A percentile compares a stretch with the other conserved stretches of the same genome.
Conservation (phyloP, 2,113 vertebrate species). For the Tichodroma muraria region DNA sequence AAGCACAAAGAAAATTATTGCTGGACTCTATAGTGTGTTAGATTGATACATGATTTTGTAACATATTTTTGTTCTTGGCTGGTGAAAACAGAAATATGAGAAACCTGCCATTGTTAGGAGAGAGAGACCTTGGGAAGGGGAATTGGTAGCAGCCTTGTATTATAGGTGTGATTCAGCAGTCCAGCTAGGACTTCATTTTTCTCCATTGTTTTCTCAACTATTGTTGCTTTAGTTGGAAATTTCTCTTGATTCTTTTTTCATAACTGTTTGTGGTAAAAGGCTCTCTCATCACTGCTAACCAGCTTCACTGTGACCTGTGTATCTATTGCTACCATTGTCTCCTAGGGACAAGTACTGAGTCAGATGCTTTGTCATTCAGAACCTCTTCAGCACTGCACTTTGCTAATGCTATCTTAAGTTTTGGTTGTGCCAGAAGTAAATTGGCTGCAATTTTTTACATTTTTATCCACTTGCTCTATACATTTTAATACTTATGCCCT, state of each 20-base stretch:
- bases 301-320: background rate
- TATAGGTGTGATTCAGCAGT: constrained; percentile 33
- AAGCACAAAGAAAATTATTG: constrained; percentile 10
- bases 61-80: background rate
- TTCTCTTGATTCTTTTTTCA: background rate
- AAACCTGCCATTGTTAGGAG: background rate
- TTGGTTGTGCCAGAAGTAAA: constrained; percentile 3
- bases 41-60: background rate
- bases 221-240: background rate
- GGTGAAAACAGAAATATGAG: background rate
- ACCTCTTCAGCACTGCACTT: background rate
- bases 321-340: background rate
- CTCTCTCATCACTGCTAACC: background rate
- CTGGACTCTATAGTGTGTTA: background rate
- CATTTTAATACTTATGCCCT: background rate
- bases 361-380: background rate
- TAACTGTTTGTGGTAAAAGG: background rate
- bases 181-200: background rate
- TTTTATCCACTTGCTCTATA: background rate
- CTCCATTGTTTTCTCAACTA: constrained; percentile 3
- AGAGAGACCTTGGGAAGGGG: background rate
- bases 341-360: background rate
- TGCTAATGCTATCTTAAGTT: background rate
- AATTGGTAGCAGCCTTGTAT: background rate
- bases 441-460: constrained; percentile 23